These are phyloP conservation scores for Allophyes oxyacanthae DNA, from an alignment of 2,888 invertebrate genomes.

Conservation along the genomic window DNA sequence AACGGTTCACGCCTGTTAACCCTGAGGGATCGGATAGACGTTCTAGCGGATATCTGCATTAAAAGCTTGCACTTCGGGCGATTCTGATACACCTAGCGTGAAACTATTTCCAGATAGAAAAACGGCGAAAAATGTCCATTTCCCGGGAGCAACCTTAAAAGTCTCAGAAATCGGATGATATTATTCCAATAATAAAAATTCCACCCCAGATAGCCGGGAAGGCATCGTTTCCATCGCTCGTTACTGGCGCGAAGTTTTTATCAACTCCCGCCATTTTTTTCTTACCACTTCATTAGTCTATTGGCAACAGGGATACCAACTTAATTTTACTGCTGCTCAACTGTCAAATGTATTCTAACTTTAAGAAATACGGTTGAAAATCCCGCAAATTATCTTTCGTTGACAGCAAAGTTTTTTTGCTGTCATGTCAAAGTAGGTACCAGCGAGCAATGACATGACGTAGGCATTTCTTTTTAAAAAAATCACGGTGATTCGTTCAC, in stretches of 20 bases:
- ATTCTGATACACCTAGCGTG: not conserved
- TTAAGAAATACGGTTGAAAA: conserved; percentile 5
- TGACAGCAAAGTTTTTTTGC: conserved; percentile 15
- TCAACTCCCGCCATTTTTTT: conserved; percentile 43
- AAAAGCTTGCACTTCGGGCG: conserved; percentile 5
- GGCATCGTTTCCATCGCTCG: conserved; percentile 37
- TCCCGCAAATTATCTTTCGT: not conserved
- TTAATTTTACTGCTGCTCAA: conserved; percentile 1
- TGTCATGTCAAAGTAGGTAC: conserved; percentile 32
- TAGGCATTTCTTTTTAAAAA: conserved; percentile 39
- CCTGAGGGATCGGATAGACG: too few relatives aligned
- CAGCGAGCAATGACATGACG: conserved; percentile 39
- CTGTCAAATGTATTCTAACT: not conserved
- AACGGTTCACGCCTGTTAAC: too few relatives aligned
- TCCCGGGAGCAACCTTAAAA: not conserved
- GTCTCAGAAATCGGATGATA: conserved; percentile 11
- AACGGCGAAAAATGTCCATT: not conserved
- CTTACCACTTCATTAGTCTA: conserved; percentile 54
- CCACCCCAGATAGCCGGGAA: conserved; percentile 34
- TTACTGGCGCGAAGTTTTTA: conserved; percentile 43
- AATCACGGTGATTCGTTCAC: conserved; percentile 50
- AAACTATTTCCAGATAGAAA: conserved; percentile 4
- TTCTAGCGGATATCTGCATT: too few relatives aligned
- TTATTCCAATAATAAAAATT: conserved; percentile 21
- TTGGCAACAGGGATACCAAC: conserved; percentile 36